These are phyloP conservation scores for Gasterosteus nipponicus DNA, from an alignment of 2,113 vertebrate species.

Conservation along the genomic window DNA sequence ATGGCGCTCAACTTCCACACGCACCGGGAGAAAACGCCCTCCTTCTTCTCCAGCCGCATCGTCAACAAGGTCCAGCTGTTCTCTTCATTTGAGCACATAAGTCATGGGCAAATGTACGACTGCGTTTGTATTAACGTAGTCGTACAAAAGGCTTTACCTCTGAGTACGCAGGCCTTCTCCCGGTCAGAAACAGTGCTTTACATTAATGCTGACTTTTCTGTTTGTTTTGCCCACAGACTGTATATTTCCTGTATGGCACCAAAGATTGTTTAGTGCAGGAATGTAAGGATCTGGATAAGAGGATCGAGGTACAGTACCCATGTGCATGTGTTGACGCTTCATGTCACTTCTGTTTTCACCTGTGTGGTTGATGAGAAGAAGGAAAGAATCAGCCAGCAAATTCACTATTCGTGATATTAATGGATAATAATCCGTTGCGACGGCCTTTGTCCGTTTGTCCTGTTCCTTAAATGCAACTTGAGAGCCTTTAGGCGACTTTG, in stretches of 20 bases:
- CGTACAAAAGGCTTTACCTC: not conserved
- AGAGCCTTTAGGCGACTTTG: too few species aligned
- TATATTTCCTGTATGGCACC: conserved; percentile 98
- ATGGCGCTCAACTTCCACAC: conserved; percentile 99
- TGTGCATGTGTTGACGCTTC: not conserved
- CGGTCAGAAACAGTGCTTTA: not conserved
- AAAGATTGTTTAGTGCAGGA: conserved; percentile 98
- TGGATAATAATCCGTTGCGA: not conserved
- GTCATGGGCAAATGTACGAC: not conserved
- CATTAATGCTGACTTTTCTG: not conserved
- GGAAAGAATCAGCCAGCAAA: not conserved
- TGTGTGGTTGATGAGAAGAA: not conserved
- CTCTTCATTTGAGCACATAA: conserved; percentile 1
- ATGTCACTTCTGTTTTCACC: not conserved
- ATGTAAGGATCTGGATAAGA: conserved; percentile 98
- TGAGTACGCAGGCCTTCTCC: not conserved
- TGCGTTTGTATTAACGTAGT: conserved; percentile 9
- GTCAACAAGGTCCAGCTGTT: conserved; percentile 90
- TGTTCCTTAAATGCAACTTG: too few species aligned
- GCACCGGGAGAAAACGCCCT: conserved; percentile 95
- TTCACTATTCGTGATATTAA: not conserved
- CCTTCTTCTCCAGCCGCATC: conserved; percentile 97
- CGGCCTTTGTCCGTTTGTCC: too few species aligned
- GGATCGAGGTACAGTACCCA: conserved; percentile 88
- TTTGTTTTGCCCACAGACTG: conserved; percentile 80